Percentiles rank a stretch among this genome's conserved stretches.
Evolutionary conservation across 2,888 invertebrate genomes (phyloP).

Genomic region (Drosophila siamana): DNA sequence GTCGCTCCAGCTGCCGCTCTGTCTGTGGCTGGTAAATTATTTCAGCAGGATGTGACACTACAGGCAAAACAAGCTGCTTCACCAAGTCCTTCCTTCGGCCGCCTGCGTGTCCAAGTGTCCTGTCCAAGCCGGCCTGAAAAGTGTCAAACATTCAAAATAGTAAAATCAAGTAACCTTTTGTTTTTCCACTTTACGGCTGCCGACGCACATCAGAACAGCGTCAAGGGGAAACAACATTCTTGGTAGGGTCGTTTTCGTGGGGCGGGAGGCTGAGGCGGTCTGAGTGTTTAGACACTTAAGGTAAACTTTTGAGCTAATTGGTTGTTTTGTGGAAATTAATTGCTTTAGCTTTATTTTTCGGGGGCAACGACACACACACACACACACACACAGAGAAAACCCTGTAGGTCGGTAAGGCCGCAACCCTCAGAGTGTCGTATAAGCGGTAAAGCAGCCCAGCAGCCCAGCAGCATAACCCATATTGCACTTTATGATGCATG

Average conservation of each 20-base stretch:
- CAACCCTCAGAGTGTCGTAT: slow-evolving; percentile 12
- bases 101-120: slow-evolving; percentile 2
- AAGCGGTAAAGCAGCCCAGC: neutral
- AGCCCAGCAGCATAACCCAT: slow-evolving; percentile 32
- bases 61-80: slow-evolving; percentile 77
- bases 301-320: slow-evolving; percentile 85
- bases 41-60: slow-evolving; percentile 80
- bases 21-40: slow-evolving; percentile 69
- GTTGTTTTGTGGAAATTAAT: slow-evolving; percentile 85
- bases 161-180: slow-evolving; percentile 84
- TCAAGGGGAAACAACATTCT: too few relatives aligned
- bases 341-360: slow-evolving; percentile 84
- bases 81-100: neutral
- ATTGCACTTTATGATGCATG: slow-evolving; percentile 79
- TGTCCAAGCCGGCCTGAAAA: slow-evolving; percentile 69
- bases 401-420: neutral
- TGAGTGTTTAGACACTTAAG: slow-evolving; percentile 84
- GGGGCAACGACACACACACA: slow-evolving; percentile 27
- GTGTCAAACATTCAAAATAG: slow-evolving; percentile 85
- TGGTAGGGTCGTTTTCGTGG: neutral
- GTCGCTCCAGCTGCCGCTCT: slow-evolving; percentile 4
- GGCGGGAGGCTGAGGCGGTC: slow-evolving; percentile 17
- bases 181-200: slow-evolving; percentile 60
- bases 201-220: slow-evolving; percentile 10
- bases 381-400: neutral